Evolutionary conservation across 2,888 invertebrate species (phyloP).

Genomic region (Lycophotia porphyrea): DNA sequence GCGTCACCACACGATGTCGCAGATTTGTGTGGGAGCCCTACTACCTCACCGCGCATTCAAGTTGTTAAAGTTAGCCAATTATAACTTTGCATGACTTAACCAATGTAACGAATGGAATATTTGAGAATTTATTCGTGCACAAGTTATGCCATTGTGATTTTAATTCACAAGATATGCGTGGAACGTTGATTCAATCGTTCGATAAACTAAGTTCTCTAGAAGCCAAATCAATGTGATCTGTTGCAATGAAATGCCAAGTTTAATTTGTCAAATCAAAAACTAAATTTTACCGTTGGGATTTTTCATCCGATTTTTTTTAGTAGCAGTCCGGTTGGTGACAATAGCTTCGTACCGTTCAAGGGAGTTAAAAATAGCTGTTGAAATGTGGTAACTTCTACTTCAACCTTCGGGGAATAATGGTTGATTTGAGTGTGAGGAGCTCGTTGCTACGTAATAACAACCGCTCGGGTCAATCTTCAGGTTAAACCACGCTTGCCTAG

Average conservation of each 20-base stretch:
- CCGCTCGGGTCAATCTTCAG: too few species aligned
- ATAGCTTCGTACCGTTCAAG: not conserved
- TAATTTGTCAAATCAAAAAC: not conserved
- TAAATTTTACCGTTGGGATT: not conserved
- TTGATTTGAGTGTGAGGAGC: too few species aligned
- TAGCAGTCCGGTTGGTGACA: not conserved
- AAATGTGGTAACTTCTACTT: too few species aligned
- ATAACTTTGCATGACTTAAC: slow-evolving; percentile 69
- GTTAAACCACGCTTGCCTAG: too few species aligned
- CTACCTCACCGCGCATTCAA: slow-evolving; percentile 50
- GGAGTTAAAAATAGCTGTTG: too few species aligned
- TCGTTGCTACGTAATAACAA: too few species aligned
- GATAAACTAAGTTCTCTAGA: not conserved
- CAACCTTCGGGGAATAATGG: too few species aligned
- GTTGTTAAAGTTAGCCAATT: slow-evolving; percentile 70
- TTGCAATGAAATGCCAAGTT: not conserved
- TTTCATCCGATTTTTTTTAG: not conserved
- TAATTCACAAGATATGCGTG: slow-evolving; percentile 18
- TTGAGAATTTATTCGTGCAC: slow-evolving; percentile 51
- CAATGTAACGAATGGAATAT: slow-evolving; percentile 59
- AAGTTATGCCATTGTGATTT: slow-evolving; percentile 22
- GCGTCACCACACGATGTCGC: too few species aligned
- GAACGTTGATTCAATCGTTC: not conserved
- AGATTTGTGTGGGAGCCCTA: too few species aligned
- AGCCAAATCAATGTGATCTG: not conserved